Conservation (phyloP, 2,797 vertebrate genomes). For the Sebastes steindachneri region DNA sequence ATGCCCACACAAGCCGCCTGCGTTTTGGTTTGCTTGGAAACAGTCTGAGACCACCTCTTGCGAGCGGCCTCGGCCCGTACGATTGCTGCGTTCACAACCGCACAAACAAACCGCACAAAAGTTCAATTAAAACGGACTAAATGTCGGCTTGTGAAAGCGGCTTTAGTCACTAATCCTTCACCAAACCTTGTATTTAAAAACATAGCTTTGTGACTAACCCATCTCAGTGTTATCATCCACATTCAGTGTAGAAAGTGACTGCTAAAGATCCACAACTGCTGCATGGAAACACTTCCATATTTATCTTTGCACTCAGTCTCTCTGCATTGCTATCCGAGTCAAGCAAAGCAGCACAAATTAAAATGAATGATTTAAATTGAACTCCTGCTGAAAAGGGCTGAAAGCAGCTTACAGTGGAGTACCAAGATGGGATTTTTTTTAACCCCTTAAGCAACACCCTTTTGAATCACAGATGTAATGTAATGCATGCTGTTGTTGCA, state of each 20-base stretch:
- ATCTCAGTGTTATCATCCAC: constrained; percentile 54
- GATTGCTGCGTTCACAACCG: no score
- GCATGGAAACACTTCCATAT: constrained; percentile 61
- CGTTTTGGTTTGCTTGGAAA: no score
- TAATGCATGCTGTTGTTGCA: constrained; percentile 72
- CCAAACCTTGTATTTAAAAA: constrained; percentile 13
- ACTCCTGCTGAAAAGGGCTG: background rate
- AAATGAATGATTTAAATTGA: constrained; percentile 38
- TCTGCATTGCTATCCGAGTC: constrained; percentile 59
- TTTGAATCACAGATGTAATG: constrained; percentile 1
- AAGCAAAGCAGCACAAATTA: constrained; percentile 44
- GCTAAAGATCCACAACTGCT: constrained; percentile 27
- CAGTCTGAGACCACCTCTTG: no score
- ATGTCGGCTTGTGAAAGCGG: background rate
- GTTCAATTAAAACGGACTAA: background rate
- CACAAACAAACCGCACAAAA: background rate
- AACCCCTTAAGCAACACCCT: background rate
- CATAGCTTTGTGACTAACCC: constrained; percentile 67
- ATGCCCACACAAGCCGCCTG: no score
- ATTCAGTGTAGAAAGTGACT: constrained; percentile 15
- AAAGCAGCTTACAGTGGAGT: background rate
- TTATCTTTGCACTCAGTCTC: constrained; percentile 55
- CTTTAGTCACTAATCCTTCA: constrained; percentile 23
- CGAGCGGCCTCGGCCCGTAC: no score
- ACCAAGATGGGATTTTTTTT: background rate